Percentiles rank a stretch among this genome's conserved stretches.
Evolutionary conservation across 23 tunicate genomes (phyloP).

Genomic region (Diplosoma virens): DNA sequence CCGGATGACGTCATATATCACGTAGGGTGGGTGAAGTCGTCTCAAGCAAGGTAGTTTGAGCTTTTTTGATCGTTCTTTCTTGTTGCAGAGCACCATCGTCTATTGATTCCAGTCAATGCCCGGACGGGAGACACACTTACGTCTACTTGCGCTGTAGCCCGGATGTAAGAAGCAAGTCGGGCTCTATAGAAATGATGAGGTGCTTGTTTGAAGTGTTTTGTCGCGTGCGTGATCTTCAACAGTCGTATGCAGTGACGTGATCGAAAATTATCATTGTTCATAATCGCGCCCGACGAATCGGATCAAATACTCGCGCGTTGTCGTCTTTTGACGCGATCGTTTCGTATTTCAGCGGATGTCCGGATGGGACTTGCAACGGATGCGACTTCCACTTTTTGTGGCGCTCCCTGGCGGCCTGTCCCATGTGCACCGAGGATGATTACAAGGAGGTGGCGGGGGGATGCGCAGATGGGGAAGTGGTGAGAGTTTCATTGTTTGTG

Average conservation of each 20-base stretch:
- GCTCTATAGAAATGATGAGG: constrained; percentile 46
- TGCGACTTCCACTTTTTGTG: constrained; percentile 62
- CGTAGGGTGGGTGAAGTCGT: constrained; percentile 33
- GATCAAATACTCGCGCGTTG: no score
- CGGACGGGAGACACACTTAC: constrained; percentile 45
- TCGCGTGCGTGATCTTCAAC: no score
- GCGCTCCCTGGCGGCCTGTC: constrained; percentile 62
- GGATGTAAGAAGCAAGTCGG: background rate
- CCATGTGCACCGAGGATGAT: constrained; percentile 71
- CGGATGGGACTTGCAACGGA: constrained; percentile 88
- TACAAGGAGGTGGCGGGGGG: constrained; percentile 41
- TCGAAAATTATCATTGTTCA: no score
- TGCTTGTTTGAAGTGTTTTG: no score
- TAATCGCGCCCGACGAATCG: no score
- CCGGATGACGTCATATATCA: constrained; percentile 53
- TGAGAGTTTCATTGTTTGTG: constrained; percentile 1
- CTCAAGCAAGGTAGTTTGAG: no score
- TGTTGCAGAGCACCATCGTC: no score
- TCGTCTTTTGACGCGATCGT: no score
- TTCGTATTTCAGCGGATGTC: no score
- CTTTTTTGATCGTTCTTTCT: no score
- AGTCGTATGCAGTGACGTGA: no score
- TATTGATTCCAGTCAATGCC: constrained; percentile 30
- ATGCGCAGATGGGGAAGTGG: constrained; percentile 52
- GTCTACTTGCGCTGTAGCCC: constrained; percentile 80